Conservation (phyloP, 2,797 vertebrate species). For the Psittacula echo region DNA sequence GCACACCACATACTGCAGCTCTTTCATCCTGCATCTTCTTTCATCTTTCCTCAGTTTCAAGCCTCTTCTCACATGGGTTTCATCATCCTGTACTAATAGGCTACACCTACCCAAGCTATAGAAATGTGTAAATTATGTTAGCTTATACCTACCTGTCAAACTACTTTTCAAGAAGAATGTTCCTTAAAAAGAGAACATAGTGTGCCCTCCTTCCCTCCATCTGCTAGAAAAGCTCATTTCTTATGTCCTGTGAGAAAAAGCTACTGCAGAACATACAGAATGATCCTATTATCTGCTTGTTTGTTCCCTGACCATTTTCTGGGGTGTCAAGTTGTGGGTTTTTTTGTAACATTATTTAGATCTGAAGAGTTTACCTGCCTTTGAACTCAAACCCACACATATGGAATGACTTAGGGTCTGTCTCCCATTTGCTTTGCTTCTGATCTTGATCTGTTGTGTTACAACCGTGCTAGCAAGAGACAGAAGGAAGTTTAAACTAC, state of each 20-base stretch:
- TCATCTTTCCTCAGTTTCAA: conserved; percentile 52
- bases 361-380: background rate
- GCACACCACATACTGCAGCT: background rate
- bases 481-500: background rate
- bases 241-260: background rate
- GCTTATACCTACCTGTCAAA: background rate
- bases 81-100: conserved; percentile 25
- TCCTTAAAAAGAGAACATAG: background rate
- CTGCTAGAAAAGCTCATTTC: conserved; percentile 6
- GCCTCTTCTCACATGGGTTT: conserved; percentile 14
- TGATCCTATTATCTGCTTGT: background rate
- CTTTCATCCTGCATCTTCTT: conserved; percentile 37
- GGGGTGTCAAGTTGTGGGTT: background rate
- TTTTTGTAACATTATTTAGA: accelerated
- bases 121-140: conserved; percentile 15
- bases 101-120: conserved; percentile 1
- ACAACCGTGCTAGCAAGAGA: background rate
- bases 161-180: background rate
- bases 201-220: background rate
- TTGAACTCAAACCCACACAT: background rate
- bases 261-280: background rate
- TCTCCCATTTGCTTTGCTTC: background rate
- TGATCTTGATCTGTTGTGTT: background rate
- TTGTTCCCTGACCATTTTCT: background rate
- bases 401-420: background rate